A percentile compares a stretch with the other conserved stretches of the same genome.
These are phyloP conservation scores for Cyprinodon variegatus DNA, from an alignment of 2,113 vertebrate genomes.

Conservation along the genomic window DNA sequence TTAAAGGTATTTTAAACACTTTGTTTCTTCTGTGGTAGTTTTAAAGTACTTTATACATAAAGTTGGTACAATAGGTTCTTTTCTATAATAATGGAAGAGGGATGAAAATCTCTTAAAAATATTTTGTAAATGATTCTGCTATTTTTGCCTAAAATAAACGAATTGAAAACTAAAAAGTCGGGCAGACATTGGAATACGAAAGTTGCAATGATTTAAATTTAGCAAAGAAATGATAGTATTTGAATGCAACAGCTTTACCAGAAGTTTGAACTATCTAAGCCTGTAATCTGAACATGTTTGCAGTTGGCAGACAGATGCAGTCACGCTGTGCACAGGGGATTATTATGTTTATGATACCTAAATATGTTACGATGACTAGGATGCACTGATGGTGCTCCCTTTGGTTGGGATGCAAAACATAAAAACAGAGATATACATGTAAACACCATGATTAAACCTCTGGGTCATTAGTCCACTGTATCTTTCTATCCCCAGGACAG, in stretches of 20 bases:
- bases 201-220: no score
- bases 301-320: neutral
- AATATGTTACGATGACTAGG: neutral
- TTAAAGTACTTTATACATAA: no score
- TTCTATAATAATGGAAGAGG: no score
- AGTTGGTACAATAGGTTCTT: no score
- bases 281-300: neutral
- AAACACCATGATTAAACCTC: slow-evolving; percentile 60
- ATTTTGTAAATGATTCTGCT: no score
- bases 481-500: slow-evolving; percentile 39
- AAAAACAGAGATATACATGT: slow-evolving; percentile 18
- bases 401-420: slow-evolving; percentile 7
- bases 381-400: slow-evolving; percentile 29
- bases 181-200: no score
- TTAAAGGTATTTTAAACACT: no score
- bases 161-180: no score
- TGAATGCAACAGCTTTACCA: neutral
- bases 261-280: neutral
- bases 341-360: slow-evolving; percentile 3
- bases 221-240: no score
- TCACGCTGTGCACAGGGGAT: neutral
- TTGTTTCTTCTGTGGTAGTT: no score
- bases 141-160: no score
- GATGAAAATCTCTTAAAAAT: no score
- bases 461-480: slow-evolving; percentile 57